A percentile compares a stretch with the other conserved stretches of the same genome.
These are phyloP conservation scores for Crioceris asparagi DNA, from an alignment of 2,888 invertebrate species.

Conservation along the genomic window DNA sequence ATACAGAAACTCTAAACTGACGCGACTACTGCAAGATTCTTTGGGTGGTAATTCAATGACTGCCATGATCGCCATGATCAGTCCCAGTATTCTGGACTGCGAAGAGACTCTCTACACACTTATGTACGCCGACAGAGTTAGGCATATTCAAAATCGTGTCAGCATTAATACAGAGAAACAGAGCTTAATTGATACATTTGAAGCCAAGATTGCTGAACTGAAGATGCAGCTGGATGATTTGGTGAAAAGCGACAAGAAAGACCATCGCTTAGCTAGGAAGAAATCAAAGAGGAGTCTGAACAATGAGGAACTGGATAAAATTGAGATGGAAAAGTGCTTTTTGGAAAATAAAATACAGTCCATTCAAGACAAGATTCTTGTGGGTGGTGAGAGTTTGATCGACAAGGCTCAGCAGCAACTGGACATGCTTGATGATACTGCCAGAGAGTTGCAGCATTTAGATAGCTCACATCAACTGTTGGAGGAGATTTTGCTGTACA, in stretches of 20 bases:
- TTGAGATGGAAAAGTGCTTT: slow-evolving; percentile 41
- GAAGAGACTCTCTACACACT: slow-evolving; percentile 92
- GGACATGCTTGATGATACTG: slow-evolving; percentile 70
- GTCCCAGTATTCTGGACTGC: slow-evolving; percentile 84
- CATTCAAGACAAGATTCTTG: slow-evolving; percentile 83
- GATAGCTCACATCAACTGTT: slow-evolving; percentile 66
- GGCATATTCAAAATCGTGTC: slow-evolving; percentile 88
- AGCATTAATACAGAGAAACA: slow-evolving; percentile 89
- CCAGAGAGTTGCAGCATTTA: slow-evolving; percentile 62
- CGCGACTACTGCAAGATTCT: slow-evolving; percentile 88
- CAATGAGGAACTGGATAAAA: slow-evolving; percentile 39
- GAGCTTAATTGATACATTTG: slow-evolving; percentile 78
- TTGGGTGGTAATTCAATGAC: slow-evolving; percentile 90
- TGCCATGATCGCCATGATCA: slow-evolving; percentile 87
- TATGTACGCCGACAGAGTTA: slow-evolving; percentile 90
- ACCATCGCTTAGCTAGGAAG: slow-evolving; percentile 58
- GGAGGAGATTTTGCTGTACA: slow-evolving; percentile 67
- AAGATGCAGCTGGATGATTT: slow-evolving; percentile 64
- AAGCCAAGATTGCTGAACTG: slow-evolving; percentile 57
- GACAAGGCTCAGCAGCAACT: slow-evolving; percentile 91
- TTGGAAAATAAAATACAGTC: slow-evolving; percentile 48
- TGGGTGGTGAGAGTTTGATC: slow-evolving; percentile 92
- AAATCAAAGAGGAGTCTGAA: slow-evolving; percentile 35
- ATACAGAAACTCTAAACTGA: slow-evolving; percentile 92
- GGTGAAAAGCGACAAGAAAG: slow-evolving; percentile 31